Evolutionary conservation across 2,888 invertebrate species (phyloP), one percentile per base, ranked within the genome.

Genomic region (Nebria salina): DNA sequence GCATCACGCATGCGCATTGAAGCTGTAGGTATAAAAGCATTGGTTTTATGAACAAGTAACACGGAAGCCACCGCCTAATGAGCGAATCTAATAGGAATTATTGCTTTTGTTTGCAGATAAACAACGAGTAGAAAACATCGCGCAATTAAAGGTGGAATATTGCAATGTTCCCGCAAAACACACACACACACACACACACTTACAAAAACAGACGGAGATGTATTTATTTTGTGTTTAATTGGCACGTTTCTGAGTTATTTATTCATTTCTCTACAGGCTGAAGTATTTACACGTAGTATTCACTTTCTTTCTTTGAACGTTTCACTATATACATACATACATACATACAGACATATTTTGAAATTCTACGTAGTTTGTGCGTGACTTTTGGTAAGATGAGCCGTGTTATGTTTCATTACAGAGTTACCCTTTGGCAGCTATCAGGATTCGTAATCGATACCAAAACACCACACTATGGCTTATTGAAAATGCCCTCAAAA

Each of bases 401-500:
- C 66, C 65, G 79, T 43, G 66, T 73, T 74, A 73, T 79, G 74
- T 74, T 73, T 79, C 74, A 79, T 74, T 54, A 75, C 68, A 79
- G 66, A 79, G 74, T 75, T 79, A 79, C 79, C 79, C 79, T 79
- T 79, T 79, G 79, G 79, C 79, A 79, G 79, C 75, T 79, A 79
- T 79, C 79, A 79, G 79, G 79, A 79, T 79, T 79, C 79, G 79
- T 75, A 79, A 79, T 79, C 79, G 79, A 79, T 79, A 79, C 79
- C 34, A 34, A 34, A 34, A 34, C 34, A 34, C 2, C 26, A 65
- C 54, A 65, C 74, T n/a, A 65, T 41, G 43, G 79, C 73, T 79
- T 79, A 79, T 79, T 79, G 79, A 79, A 79, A 73, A 79, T 73
- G 79, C 79, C 79, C 79, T 79, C 68, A 79, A 78, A 79, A 79